Conservation (phyloP, 2,888 invertebrate genomes). For the Melanophora roralis region DNA sequence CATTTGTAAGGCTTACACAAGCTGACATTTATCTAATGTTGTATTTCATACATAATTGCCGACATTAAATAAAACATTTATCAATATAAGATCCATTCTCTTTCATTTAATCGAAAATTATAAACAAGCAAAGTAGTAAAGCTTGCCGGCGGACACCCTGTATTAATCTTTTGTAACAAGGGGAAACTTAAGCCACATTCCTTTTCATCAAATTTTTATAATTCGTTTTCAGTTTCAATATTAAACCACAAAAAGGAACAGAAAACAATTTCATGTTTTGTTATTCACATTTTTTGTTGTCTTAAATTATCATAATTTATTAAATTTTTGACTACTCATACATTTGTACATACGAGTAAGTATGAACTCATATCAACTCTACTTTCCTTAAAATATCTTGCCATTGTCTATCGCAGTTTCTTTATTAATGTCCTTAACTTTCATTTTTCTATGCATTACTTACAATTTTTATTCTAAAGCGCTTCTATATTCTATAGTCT, state of each 20-base stretch:
- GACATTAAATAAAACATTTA: no score
- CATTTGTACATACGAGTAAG: conserved; percentile 1
- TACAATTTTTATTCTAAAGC: neutral
- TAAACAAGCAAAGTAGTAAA: no score
- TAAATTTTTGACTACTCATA: neutral
- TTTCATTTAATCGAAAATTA: no score
- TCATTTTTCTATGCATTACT: conserved; percentile 22
- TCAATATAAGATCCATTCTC: no score
- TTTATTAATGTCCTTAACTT: neutral
- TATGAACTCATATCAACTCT: neutral
- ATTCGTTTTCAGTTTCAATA: conserved; percentile 19
- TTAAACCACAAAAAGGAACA: conserved; percentile 29
- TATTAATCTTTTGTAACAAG: no score
- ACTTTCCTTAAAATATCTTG: neutral
- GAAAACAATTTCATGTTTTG: no score
- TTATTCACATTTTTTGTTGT: neutral
- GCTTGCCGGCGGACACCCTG: no score
- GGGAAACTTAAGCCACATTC: no score
- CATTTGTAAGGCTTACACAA: no score
- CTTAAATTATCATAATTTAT: conserved; percentile 28
- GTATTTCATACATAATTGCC: no score
- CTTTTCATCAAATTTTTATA: no score
- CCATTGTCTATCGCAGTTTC: neutral
- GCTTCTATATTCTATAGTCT: conserved; percentile 16
- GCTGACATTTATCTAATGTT: no score